A percentile compares a stretch with the other conserved stretches of the same genome.
Evolutionary conservation across 2,797 vertebrate species (phyloP).

Genomic region (Megaceryle alcyon): DNA sequence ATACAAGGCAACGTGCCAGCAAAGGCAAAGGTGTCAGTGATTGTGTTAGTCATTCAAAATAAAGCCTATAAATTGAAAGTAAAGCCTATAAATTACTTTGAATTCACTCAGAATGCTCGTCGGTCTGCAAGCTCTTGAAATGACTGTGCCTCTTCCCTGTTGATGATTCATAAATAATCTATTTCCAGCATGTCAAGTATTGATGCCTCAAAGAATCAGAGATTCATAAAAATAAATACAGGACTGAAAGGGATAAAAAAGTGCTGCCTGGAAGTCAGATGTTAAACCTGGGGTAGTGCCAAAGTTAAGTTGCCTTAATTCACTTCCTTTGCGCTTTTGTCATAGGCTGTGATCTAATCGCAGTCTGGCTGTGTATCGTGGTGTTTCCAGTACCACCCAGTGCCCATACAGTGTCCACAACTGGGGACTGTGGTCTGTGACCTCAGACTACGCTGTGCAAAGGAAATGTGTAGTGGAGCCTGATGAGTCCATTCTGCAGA

Average conservation of each 20-base stretch:
- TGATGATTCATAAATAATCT: constrained; percentile 26
- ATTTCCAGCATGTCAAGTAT: neutral
- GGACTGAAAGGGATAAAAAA: neutral
- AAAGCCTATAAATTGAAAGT: constrained; percentile 10
- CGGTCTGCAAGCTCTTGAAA: neutral
- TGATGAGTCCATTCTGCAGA: rapidly evolving
- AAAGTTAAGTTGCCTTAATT: neutral
- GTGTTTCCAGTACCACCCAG: neutral
- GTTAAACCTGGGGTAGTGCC: neutral
- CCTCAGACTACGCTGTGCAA: rapidly evolving
- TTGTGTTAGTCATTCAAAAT: neutral
- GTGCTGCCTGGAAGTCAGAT: neutral
- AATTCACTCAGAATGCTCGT: neutral
- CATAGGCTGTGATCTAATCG: rapidly evolving
- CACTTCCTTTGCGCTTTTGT: neutral
- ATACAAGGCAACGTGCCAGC: neutral
- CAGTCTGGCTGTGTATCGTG: neutral
- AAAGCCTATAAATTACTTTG: neutral
- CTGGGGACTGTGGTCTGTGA: neutral
- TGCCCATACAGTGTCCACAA: rapidly evolving
- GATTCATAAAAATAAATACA: neutral
- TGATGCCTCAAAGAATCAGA: neutral
- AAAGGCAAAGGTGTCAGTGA: neutral
- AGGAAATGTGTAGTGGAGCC: neutral
- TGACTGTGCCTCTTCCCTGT: neutral